Base-by-base conservation (phyloP, 2,888 invertebrate species). In the Plagodis dolabraria region DNA sequence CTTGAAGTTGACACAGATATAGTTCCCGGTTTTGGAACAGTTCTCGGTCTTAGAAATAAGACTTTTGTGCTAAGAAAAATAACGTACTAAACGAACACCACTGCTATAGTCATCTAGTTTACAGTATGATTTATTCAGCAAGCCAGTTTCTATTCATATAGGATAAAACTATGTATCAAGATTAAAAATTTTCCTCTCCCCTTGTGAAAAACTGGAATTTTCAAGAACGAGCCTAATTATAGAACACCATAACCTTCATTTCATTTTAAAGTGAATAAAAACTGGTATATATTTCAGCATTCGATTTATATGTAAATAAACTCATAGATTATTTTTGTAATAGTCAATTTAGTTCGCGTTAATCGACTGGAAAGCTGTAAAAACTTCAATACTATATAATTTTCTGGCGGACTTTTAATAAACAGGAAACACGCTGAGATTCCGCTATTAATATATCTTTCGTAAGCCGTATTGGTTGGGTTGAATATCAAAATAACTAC, bases 391-490 rank as follows among this genome's bases (percentile, higher is more conserved):
- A 53, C 51, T 55, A 44, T 65, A 58, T 64, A 61, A 58, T 60
- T 64, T 68, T 55, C 49, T 49, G 46, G 43, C 36, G 48, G 51
- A 38, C 57, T 65, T 64, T 64, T 50, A 68, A 22, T 71, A 74
- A 75, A 75, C 77, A 76, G 77, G 77, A 79, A 79, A 71, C 60
- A 66, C 63, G 63, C 66, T 64, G 64, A 63, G 68, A 67, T 42
- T 33, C 43, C 47, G 51, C 47, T 38, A 51, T 51, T 47, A 35
- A 44, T 34, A 43, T 38, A 11, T 12, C n/a, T 33, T 47, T 34
- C 12, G 8, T 4, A 22, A 22, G 22, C 22, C 4, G 4, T 22
- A 22, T 2, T 22, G 22, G 22, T 22, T 22, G 22, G 22, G 22
- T 22, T 1, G 22, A 22, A 22, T 22, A 22, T 22, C 22, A 22